Evolutionary conservation across 2,888 invertebrate species (phyloP), one percentile per base, ranked within the genome.

Genomic region (Lagria hirta): DNA sequence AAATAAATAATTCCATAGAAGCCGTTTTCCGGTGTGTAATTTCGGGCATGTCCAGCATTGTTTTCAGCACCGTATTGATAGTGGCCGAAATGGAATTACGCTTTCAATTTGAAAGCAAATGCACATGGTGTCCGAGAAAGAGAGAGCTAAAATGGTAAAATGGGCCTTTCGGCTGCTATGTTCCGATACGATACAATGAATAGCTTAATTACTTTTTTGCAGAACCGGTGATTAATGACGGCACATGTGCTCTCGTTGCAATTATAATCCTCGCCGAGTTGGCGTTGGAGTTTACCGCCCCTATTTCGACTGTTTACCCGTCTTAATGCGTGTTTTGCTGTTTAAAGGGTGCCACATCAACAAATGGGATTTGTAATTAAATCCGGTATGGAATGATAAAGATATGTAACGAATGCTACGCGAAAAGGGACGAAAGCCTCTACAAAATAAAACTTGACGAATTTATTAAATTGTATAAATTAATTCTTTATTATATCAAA

Each of bases 141-240:
- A 13, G 7, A 3, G 48, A 35, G 34, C 35, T 51, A 41, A 34
- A 51, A 38, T 35, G 40, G 42, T 43, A 29, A 35, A 44, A 38
- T 35, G 43, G 51, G 55, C 57, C 54, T 43, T 36, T 49, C 52
- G 58, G 54, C 59, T n/a, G n/a, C n/a, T n/a, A n/a, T n/a, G n/a
- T n/a, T n/a, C n/a, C n/a, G n/a, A n/a, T n/a, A n/a, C 57, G 56
- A 59, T 58, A 59, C 59, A 65, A 63, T 62, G 65, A 65, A 64
- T 62, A 61, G 65, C 66, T 67, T 65, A 67, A 67, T 67, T 66
- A 66, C 64, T 64, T 65, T 64, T 65, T 64, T 57, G 61, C 60
- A 62, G 59, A 52, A 52, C 45, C 30, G 36, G 43, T 64, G 65
- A 65, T 65, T 65, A 65, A 66, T 64, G 64, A 61, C 55, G 52